A percentile compares a stretch with the other conserved stretches of the same genome.
Evolutionary conservation across 2,113 vertebrate genomes (phyloP).

Genomic region (Cairina moschata): DNA sequence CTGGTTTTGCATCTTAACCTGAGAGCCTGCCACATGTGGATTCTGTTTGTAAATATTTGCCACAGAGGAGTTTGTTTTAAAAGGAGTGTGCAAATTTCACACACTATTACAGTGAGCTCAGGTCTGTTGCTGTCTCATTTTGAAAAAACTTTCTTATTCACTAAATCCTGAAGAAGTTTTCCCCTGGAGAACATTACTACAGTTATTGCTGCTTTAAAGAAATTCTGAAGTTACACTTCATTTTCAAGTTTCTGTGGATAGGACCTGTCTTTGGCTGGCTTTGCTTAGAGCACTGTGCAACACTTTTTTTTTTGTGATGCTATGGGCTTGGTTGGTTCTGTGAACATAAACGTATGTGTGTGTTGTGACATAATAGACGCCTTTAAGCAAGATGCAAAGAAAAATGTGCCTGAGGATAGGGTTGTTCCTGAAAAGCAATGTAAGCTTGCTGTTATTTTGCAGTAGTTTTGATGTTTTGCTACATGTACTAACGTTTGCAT

Average conservation of each 20-base stretch:
- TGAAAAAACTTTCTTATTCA: background rate
- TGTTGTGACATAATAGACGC: background rate
- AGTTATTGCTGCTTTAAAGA: background rate
- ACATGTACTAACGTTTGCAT: background rate
- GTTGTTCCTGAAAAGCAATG: background rate
- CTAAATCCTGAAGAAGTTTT: background rate
- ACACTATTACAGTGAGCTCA: background rate
- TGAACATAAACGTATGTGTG: rapidly evolving
- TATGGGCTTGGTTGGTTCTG: background rate
- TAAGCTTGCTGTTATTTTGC: background rate
- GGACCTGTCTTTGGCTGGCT: background rate
- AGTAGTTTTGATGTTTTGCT: background rate
- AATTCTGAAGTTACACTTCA: background rate
- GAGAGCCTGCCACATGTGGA: background rate
- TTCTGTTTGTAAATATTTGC: background rate
- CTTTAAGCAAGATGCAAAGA: background rate
- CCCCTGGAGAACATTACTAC: background rate
- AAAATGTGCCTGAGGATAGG: background rate
- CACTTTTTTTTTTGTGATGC: background rate
- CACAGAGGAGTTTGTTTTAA: background rate
- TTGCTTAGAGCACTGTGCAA: background rate
- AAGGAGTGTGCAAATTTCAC: background rate
- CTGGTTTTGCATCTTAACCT: background rate
- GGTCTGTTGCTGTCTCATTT: background rate
- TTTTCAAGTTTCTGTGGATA: background rate